Evolutionary conservation across 92 coral and sea anemone genomes (phyloP), one percentile per base, ranked within the genome.

Genomic region (Isaurus tuberculatus): DNA sequence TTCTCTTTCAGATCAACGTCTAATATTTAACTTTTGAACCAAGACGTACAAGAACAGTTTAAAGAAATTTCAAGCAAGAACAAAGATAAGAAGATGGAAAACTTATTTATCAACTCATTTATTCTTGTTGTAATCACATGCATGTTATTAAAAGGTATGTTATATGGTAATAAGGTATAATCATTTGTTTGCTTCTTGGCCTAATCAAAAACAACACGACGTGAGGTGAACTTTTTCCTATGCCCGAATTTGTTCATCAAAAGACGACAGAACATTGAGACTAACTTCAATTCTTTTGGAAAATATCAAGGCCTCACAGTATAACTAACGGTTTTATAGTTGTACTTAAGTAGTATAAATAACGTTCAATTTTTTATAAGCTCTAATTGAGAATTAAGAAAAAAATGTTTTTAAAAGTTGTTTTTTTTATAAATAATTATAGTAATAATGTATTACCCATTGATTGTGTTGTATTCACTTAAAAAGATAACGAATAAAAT

Each of bases 161-260:
- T 72, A 44, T 44, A 44, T 44, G 60, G 8, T 44, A 72, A 72
- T 72, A 30, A 72, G 61, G 26, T 22, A 28, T 5, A 26, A 42
- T 0, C 19, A 25, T 25, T 44, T 70, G 75, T 70, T 71, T 25
- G 60, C 27, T 23, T 8, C 60, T 72, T 22, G 3, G 19, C 23
- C 22, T 25, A 20, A 34, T 40, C 20, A 53, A 34, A 37, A 70
- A 37, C 28, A 11, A 37, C 51, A 13, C 20, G 1, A 43, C 33
- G 36, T 43, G 8, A 17, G 5, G 19, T 26, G 1, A 43, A 2
- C 23, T 26, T 29, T 69, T 69, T 72, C 58, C 23, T 11, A 44
- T 72, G 58, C 32, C 78, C 78, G 37, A 72, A 72, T 72, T 43
- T 72, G 78, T 40, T 40, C 57, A 71, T 42, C 43, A 40, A 6